Evolutionary conservation across 2,888 invertebrate species (phyloP).

Genomic region (Smittia aterrima): DNA sequence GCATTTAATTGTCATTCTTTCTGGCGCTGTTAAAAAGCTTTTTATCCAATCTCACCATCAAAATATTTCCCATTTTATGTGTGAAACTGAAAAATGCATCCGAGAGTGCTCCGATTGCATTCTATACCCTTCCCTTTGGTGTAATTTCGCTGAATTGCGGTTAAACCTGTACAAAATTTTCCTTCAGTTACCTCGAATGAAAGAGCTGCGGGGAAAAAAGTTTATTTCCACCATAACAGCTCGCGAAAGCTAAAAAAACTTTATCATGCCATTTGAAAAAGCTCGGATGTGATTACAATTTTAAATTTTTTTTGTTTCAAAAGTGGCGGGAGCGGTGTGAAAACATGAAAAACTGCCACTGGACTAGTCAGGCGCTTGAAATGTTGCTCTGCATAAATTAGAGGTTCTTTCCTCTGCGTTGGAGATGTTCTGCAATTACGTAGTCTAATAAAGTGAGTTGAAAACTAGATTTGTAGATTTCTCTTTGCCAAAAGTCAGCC

Average conservation of each 20-base stretch:
- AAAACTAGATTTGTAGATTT: no score
- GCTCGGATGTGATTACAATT: constrained; percentile 1
- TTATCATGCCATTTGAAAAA: background rate
- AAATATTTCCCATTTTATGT: background rate
- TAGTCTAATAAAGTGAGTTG: no score
- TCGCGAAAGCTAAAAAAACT: background rate
- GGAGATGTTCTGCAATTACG: no score
- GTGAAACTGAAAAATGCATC: background rate
- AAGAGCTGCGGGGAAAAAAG: background rate
- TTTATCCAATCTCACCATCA: background rate
- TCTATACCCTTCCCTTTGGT: background rate
- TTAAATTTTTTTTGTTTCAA: background rate
- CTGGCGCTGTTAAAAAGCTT: background rate
- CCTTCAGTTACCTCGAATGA: background rate
- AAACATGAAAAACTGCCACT: background rate
- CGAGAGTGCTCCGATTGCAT: background rate
- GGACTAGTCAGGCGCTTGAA: no score
- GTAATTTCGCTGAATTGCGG: constrained; percentile 6
- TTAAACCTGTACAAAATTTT: background rate
- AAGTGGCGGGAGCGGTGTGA: background rate
- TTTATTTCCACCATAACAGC: background rate
- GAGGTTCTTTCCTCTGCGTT: no score
- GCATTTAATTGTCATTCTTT: constrained; percentile 9
- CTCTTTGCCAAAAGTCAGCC: no score
- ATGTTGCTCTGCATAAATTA: no score